Conservation (phyloP, 2,888 invertebrate genomes). For the Eurytoma adleriae region DNA sequence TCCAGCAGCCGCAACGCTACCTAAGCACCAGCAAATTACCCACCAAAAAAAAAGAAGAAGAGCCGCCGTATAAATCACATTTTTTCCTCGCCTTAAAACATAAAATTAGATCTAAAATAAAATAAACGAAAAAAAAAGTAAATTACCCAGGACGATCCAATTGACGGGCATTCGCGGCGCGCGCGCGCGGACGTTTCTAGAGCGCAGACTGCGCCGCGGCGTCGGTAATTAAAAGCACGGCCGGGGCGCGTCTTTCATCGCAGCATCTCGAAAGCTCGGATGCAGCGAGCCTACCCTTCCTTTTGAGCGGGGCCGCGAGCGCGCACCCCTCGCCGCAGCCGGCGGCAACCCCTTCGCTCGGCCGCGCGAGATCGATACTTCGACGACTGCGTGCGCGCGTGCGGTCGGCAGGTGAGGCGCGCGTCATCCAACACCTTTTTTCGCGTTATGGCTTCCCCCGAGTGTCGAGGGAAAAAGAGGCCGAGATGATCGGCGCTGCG, state of each 20-base stretch:
- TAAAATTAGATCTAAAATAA: too few species aligned
- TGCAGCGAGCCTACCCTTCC: neutral
- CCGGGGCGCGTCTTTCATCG: slow-evolving; percentile 48
- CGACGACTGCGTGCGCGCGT: slow-evolving; percentile 47
- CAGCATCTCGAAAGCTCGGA: slow-evolving; percentile 23
- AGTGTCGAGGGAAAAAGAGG: slow-evolving; percentile 24
- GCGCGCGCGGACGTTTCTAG: too few species aligned
- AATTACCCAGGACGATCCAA: too few species aligned
- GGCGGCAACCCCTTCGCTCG: slow-evolving; percentile 3
- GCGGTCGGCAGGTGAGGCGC: slow-evolving; percentile 42
- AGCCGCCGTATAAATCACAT: too few species aligned
- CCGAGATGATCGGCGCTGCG: neutral
- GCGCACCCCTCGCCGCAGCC: neutral
- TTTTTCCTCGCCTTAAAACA: too few species aligned
- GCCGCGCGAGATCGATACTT: slow-evolving; percentile 63
- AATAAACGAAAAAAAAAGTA: too few species aligned
- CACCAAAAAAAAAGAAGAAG: too few species aligned
- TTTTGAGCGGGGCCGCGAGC: too few species aligned
- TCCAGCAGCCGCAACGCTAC: too few species aligned
- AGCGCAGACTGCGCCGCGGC: neutral
- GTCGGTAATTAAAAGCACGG: slow-evolving; percentile 32
- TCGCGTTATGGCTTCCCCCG: slow-evolving; percentile 53
- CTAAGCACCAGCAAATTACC: too few species aligned
- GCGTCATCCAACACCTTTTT: slow-evolving; percentile 50
- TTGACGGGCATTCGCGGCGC: too few species aligned